phyloP scores from a whole-genome alignment of 2,888 invertebrate species.

The Gandaritis pyraliata region DNA sequence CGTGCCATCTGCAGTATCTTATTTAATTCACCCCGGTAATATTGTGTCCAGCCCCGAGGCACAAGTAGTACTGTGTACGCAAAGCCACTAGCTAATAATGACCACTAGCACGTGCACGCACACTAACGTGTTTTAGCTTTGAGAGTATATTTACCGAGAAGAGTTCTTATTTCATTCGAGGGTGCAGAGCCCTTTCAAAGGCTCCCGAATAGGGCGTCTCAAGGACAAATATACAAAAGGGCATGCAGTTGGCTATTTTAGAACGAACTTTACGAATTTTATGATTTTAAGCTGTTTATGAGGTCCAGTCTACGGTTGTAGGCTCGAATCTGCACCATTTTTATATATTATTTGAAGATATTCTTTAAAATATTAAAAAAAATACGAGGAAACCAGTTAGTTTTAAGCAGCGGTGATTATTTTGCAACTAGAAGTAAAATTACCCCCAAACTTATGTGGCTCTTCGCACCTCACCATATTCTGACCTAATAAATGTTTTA shows the following conservation, averaged over 20 bases:
- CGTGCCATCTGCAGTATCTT: not conserved
- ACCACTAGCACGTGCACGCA: not conserved
- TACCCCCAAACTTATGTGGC: too few species aligned
- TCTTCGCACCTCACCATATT: too few species aligned
- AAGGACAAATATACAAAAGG: constrained; percentile 5
- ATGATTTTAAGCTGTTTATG: not conserved
- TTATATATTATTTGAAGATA: too few species aligned
- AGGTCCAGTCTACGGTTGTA: too few species aligned
- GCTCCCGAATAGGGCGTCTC: constrained; percentile 6
- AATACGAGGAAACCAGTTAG: too few species aligned
- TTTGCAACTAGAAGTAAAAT: too few species aligned
- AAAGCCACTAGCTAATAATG: not conserved
- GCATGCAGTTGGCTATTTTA: not conserved
- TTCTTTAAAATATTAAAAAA: too few species aligned
- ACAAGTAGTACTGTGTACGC: too few species aligned
- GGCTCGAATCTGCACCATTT: too few species aligned
- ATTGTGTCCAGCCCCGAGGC: not conserved
- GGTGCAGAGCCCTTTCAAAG: constrained; percentile 5
- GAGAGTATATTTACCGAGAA: not conserved
- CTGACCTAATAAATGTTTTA: too few species aligned
- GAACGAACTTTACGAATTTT: not conserved
- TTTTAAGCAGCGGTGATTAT: too few species aligned
- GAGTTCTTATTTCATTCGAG: not conserved
- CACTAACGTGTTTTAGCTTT: not conserved
- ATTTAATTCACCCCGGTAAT: not conserved